Evolutionary conservation across 2,797 vertebrate genomes (phyloP).

Genomic region (Paratrypauchen microcephalus): DNA sequence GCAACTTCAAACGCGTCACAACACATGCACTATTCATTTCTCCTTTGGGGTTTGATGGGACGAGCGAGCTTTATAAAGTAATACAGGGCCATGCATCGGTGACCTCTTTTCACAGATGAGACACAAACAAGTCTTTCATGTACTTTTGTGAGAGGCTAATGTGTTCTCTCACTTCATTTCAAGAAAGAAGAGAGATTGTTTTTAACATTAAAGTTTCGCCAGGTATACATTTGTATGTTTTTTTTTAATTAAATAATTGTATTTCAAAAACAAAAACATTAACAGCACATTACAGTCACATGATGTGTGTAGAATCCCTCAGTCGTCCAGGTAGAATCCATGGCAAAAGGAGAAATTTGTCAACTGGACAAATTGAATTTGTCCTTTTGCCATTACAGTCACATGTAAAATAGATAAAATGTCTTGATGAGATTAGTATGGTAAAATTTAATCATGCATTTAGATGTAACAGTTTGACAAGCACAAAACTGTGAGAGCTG

Average conservation of each 20-base stretch:
- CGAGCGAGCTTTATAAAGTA: constrained; percentile 10
- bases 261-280: no score
- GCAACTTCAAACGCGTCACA: constrained; percentile 4
- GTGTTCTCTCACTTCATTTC: background rate
- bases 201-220: background rate
- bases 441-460: background rate
- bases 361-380: no score
- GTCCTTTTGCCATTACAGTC: no score
- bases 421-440: background rate
- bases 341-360: no score
- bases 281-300: no score
- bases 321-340: no score
- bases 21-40: constrained; percentile 10
- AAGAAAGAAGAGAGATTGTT: background rate
- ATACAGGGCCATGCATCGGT: background rate
- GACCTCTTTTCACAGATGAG: constrained; percentile 14
- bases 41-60: constrained; percentile 5
- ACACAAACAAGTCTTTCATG: background rate
- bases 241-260: no score
- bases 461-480: background rate
- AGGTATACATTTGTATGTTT: no score
- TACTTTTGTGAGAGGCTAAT: background rate
- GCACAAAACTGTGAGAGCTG: background rate
- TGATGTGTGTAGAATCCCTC: no score
- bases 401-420: no score